phyloP scores from a whole-genome alignment of 2,888 invertebrate genomes.

The Drosophila cyrtoloma region DNA sequence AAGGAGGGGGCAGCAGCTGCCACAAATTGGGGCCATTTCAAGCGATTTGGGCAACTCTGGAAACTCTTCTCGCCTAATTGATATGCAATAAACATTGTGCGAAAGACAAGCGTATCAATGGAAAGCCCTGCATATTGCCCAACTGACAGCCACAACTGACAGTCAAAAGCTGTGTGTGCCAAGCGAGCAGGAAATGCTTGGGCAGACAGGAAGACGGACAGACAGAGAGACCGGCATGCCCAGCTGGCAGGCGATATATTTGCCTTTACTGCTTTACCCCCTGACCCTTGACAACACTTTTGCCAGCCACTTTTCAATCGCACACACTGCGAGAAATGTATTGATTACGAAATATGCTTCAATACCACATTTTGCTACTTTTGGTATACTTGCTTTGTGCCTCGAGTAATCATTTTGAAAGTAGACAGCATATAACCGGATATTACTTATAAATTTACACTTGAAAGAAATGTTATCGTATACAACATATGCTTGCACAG shows the following conservation, averaged over 20 bases:
- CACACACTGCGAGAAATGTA: background rate
- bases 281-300: constrained; percentile 3
- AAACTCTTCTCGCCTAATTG: constrained; percentile 59
- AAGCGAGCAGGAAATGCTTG: constrained; percentile 1
- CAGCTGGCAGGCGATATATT: constrained; percentile 9
- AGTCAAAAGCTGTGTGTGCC: constrained; percentile 32
- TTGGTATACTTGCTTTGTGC: background rate
- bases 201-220: background rate
- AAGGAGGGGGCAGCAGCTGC: constrained; percentile 26
- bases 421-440: background rate
- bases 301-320: background rate
- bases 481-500: no score
- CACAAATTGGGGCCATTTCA: constrained; percentile 48
- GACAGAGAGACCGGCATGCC: background rate
- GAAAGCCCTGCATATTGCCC: constrained; percentile 59
- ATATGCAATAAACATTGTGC: constrained; percentile 78
- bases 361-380: background rate
- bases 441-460: background rate
- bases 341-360: background rate
- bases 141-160: constrained; percentile 42
- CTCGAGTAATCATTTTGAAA: background rate
- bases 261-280: background rate
- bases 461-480: no score
- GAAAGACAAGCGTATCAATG: constrained; percentile 57
- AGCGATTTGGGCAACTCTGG: constrained; percentile 10